Conservation (phyloP, 2,888 invertebrate species). For the Ariolimax columbianus region DNA sequence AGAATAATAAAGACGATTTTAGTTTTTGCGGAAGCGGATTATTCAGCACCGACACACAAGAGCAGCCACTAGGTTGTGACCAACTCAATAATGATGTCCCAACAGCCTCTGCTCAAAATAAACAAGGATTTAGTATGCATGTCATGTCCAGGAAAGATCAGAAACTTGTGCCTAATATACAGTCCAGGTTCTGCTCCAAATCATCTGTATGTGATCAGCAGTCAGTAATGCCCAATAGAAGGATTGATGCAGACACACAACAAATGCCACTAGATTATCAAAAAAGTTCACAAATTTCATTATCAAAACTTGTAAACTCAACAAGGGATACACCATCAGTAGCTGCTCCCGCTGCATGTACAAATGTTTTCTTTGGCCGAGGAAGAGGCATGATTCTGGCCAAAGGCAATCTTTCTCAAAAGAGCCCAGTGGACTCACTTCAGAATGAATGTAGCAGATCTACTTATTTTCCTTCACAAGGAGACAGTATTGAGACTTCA, state of each 20-base stretch:
- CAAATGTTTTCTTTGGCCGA: not conserved
- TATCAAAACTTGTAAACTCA: not conserved
- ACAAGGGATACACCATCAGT: not conserved
- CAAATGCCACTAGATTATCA: not conserved
- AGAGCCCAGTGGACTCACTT: not conserved
- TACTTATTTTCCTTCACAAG: not conserved
- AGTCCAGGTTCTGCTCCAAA: not conserved
- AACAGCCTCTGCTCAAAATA: not conserved
- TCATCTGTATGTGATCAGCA: not conserved
- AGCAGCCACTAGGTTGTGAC: no score
- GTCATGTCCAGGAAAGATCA: no score
- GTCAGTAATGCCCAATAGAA: not conserved
- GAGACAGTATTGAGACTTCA: not conserved
- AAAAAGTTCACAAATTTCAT: not conserved
- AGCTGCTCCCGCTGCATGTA: not conserved
- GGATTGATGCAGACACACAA: not conserved
- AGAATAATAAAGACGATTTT: not conserved
- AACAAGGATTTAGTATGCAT: not conserved
- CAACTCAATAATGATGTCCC: not conserved
- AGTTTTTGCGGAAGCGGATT: not conserved
- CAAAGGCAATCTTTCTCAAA: not conserved
- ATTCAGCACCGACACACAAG: not conserved
- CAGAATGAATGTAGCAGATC: not conserved
- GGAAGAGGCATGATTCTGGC: conserved; percentile 4
- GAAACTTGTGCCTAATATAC: not conserved